Evolutionary conservation across 2,797 vertebrate species (phyloP).

Genomic region (Mycteria americana): DNA sequence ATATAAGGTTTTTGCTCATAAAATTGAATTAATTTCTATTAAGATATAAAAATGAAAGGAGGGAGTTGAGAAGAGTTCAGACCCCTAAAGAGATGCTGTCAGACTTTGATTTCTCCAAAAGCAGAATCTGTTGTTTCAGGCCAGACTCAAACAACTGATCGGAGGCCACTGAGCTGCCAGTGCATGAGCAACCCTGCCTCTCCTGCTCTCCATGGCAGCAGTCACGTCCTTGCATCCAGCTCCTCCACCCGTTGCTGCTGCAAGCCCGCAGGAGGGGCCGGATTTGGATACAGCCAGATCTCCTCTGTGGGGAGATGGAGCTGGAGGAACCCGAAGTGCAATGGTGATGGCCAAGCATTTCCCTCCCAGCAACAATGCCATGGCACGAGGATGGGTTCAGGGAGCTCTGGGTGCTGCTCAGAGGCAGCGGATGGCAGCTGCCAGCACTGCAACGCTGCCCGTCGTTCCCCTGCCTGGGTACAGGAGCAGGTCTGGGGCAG

Average conservation of each 20-base stretch:
- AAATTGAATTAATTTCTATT: not conserved
- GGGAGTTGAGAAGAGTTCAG: not conserved
- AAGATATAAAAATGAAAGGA: not conserved
- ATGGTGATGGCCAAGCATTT: not conserved
- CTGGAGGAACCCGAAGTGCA: not conserved
- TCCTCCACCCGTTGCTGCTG: not conserved
- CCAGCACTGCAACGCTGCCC: not conserved
- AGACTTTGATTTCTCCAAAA: not conserved
- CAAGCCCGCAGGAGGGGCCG: not conserved
- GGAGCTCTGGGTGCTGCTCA: not conserved
- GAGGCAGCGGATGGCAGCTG: not conserved
- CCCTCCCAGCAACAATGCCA: accelerated
- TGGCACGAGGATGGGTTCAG: accelerated
- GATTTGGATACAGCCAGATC: not conserved
- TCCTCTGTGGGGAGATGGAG: not conserved
- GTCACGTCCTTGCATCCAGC: not conserved
- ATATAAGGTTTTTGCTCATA: not conserved
- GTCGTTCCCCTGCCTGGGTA: accelerated
- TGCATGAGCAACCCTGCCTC: not conserved
- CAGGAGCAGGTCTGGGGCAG: not conserved
- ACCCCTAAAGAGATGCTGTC: not conserved
- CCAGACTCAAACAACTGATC: accelerated
- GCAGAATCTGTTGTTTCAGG: not conserved
- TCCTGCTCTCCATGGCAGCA: not conserved
- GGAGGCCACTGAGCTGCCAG: not conserved